Conservation (phyloP, 35 echinoderm and acorn worm species). For the Anneissia japonica region DNA sequence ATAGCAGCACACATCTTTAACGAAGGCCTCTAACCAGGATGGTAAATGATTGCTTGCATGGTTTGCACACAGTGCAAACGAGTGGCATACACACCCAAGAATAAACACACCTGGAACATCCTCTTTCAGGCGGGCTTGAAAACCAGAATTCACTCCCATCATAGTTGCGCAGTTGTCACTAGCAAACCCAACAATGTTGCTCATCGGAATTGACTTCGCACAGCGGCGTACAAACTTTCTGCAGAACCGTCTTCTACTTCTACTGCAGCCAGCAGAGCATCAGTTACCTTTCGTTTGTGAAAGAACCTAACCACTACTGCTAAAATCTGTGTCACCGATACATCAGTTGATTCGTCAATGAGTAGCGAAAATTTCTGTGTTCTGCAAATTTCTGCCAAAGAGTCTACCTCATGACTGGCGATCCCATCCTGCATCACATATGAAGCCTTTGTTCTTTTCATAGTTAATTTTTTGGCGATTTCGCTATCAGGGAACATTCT, state of each 20-base stretch:
- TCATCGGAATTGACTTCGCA: constrained; percentile 10
- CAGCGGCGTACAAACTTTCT: constrained; percentile 16
- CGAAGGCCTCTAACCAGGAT: constrained; percentile 18
- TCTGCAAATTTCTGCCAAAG: constrained; percentile 25
- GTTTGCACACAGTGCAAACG: constrained; percentile 12
- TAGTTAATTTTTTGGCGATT: constrained; percentile 15
- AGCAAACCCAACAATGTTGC: constrained; percentile 19
- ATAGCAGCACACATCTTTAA: constrained; percentile 25
- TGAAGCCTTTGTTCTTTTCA: constrained; percentile 28
- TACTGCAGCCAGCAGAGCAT: constrained; percentile 16
- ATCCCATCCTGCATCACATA: constrained; percentile 34
- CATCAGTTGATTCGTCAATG: constrained; percentile 27
- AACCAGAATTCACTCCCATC: constrained; percentile 22
- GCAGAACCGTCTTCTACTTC: constrained; percentile 19
- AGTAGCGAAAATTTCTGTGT: constrained; percentile 9
- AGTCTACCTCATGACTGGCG: constrained; percentile 15
- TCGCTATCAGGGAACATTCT: constrained; percentile 8
- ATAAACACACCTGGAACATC: background rate
- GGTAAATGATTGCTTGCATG: constrained; percentile 12
- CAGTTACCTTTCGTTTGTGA: constrained; percentile 5
- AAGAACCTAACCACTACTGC: constrained; percentile 16
- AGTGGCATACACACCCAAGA: constrained; percentile 29
- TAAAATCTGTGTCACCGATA: constrained; percentile 24
- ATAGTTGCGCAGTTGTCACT: constrained; percentile 41
- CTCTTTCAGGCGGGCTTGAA: constrained; percentile 19